These are phyloP conservation scores for Frankliniella fusca DNA, from an alignment of 2,888 invertebrate genomes.

Conservation along the genomic window DNA sequence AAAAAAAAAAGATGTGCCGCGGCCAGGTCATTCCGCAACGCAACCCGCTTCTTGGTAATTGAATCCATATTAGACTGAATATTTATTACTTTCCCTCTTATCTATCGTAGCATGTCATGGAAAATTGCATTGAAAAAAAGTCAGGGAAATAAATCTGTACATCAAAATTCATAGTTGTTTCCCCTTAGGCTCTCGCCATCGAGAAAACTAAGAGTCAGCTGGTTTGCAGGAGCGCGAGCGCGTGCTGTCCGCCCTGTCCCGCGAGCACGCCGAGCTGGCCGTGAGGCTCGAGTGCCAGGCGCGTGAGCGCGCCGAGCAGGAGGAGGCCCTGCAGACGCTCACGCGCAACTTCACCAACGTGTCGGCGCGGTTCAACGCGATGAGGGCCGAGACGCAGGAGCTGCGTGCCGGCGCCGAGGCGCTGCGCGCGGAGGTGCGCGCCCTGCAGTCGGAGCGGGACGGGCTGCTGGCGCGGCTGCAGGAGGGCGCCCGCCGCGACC, in stretches of 20 bases:
- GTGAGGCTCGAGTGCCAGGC: conserved; percentile 16
- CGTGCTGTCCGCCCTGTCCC: not conserved
- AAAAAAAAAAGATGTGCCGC: no score
- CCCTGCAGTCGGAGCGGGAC: not conserved
- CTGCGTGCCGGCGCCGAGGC: not conserved
- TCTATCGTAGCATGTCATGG: no score
- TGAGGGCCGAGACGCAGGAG: not conserved
- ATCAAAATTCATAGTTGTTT: no score
- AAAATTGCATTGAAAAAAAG: no score
- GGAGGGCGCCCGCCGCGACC: not conserved
- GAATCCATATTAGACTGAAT: not conserved
- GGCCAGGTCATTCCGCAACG: no score
- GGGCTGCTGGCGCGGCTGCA: not conserved
- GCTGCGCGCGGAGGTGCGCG: not conserved
- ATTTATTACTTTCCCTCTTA: not conserved
- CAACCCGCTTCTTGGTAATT: not conserved
- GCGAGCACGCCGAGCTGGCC: not conserved
- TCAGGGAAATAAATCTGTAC: no score
- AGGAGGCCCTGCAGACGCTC: not conserved
- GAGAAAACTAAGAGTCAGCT: not conserved
- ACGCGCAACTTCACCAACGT: conserved; percentile 14
- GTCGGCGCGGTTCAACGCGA: conserved; percentile 9
- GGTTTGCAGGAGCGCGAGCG: not conserved
- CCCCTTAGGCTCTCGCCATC: no score
- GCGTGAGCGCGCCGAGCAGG: conserved; percentile 3